Conservation (phyloP, 2,113 vertebrate genomes). For the Cacatua alba region DNA sequence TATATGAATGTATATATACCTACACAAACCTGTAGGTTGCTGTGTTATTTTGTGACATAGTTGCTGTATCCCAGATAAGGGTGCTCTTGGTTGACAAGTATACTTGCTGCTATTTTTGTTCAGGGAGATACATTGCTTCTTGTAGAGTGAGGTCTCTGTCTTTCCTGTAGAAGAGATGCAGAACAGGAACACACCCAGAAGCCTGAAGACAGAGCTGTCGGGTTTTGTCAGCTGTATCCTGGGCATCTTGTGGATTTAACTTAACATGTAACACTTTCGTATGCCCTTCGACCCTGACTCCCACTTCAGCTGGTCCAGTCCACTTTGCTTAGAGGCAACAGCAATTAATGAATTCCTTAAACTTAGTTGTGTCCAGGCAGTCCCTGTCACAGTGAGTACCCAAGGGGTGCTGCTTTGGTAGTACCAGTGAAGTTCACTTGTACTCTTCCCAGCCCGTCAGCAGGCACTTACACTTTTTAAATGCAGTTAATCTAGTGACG, state of each 20-base stretch:
- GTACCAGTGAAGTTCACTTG: neutral
- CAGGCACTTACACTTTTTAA: neutral
- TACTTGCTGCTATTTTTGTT: neutral
- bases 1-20: neutral
- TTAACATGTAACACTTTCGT: neutral
- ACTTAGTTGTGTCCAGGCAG: neutral
- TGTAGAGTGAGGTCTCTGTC: neutral
- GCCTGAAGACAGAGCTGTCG: neutral
- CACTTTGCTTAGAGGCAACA: neutral
- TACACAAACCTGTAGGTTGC: neutral
- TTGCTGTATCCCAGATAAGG: neutral
- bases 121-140: neutral
- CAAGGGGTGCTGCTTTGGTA: neutral
- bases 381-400: neutral
- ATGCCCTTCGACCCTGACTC: neutral
- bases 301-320: neutral
- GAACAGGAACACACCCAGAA: neutral
- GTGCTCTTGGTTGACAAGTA: neutral
- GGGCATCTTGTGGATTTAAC: neutral
- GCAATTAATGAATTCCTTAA: neutral
- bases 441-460: neutral
- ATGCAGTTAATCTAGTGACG: neutral
- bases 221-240: neutral
- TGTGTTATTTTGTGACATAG: neutral
- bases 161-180: neutral